Base-by-base conservation (phyloP, 2,113 vertebrate species). In the Ceyx melanurus region DNA sequence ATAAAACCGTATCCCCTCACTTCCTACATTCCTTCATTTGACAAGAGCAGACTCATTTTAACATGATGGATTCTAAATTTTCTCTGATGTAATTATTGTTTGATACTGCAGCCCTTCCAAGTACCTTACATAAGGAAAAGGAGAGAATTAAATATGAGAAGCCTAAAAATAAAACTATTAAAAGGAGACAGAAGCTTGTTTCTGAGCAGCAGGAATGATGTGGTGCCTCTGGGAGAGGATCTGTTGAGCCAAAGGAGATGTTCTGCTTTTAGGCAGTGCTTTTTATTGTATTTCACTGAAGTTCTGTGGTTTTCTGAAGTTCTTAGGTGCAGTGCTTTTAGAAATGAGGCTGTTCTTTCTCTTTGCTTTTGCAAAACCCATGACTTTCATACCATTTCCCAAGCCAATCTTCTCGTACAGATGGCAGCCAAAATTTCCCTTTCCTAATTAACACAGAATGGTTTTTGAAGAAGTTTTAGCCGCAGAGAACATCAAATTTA, bases 401-500 rank as follows among this genome's bases (percentile, higher is more conserved):
- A 84, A 96, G 91, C 86, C 92, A 85, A 75, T 92, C 87, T 88
- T 74, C 85, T 89, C 68, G 76, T 78, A 94, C 78, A 94, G 92
- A 43, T 65, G 88, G 87, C 92, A 96, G 93, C 86, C 93, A 95
- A 84, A 97, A 95, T 94, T 96, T 95, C 90, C 94, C 73, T 95
- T 92, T 89, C 70, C 96, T 97, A 97, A 97, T 97, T 97, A 97
- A 97, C 89, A 93, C 40, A 5, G 81, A 90, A 94, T 86, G 84
- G 37, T 90, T 95, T 96, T 96, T 96, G 96, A 96, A 96, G 95
- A 95, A 93, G 89, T 89, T 96, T 95, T 96, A 96, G 94, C 97
- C 8, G 18, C 96, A 92, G 96, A 97, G 96, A 97, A 96, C 85
- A 95, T 95, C 97, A 96, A 95, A 97, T 97, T 97, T 97, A 97